Evolutionary conservation across 2,888 invertebrate genomes (phyloP).

Genomic region (Latrodectus elegans): DNA sequence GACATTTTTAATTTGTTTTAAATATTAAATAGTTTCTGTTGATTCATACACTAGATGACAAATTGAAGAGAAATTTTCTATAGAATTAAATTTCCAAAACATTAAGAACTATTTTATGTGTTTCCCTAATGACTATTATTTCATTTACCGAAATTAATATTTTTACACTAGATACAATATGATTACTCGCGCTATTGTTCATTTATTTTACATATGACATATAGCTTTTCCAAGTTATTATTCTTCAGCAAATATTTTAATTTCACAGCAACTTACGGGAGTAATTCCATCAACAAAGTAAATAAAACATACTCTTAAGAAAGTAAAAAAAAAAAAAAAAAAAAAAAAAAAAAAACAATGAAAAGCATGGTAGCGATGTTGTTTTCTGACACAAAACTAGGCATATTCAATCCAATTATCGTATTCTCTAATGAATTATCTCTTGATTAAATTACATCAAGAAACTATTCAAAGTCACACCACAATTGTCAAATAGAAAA

Average conservation of each 20-base stretch:
- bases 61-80: no score
- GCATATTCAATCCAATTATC: conserved; percentile 28
- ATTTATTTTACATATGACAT: no score
- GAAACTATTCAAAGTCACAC: conserved; percentile 31
- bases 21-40: no score
- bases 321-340: background rate
- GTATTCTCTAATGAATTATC: conserved; percentile 40
- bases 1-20: no score
- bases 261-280: background rate
- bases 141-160: no score
- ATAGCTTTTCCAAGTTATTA: background rate
- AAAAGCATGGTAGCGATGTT: background rate
- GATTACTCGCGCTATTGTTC: no score
- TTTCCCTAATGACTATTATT: no score
- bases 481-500: conserved; percentile 21
- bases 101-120: no score
- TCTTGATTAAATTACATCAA: conserved; percentile 46
- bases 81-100: no score
- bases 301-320: background rate
- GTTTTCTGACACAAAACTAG: conserved; percentile 1
- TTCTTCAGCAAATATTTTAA: background rate
- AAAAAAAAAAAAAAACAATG: background rate
- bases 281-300: background rate
- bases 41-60: no score
- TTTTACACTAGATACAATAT: no score